phyloP scores from a whole-genome alignment of 2,113 vertebrate species.

The Brachirus orientalis region DNA sequence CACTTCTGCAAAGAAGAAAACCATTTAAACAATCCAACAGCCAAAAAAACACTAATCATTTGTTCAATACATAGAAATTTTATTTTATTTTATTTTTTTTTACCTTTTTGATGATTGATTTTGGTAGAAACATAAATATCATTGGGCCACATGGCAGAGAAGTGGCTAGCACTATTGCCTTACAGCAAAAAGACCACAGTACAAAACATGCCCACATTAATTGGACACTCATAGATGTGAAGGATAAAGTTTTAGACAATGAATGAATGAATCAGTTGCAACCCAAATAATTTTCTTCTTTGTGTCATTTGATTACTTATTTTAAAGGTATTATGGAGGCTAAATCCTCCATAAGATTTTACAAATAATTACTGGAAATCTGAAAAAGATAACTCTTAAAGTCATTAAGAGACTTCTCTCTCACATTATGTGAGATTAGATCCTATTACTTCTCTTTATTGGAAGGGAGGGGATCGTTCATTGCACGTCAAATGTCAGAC shows the following conservation, averaged over 20 bases:
- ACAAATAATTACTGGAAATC: not conserved
- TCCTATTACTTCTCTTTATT: not conserved
- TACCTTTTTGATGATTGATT: too few species aligned
- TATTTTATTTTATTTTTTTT: too few species aligned
- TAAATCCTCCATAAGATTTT: not conserved
- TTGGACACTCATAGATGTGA: too few species aligned
- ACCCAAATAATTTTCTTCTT: not conserved
- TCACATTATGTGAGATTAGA: not conserved
- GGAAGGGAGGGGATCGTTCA: not conserved
- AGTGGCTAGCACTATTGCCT: too few species aligned
- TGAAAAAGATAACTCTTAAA: not conserved
- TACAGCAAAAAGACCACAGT: too few species aligned
- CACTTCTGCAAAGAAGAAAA: not conserved
- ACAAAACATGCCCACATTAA: too few species aligned
- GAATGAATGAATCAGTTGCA: not conserved
- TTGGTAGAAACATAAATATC: too few species aligned
- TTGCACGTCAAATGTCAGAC: conserved; percentile 12
- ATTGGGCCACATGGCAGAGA: too few species aligned
- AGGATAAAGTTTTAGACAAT: too few species aligned
- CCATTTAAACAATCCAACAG: too few species aligned
- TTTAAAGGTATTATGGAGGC: not conserved
- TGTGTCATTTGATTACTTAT: not conserved
- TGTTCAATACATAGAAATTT: too few species aligned
- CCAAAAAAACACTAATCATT: too few species aligned
- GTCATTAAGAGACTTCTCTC: not conserved